Evolutionary conservation across 2,113 vertebrate species (phyloP).

Genomic region (Lamprotornis superbus): DNA sequence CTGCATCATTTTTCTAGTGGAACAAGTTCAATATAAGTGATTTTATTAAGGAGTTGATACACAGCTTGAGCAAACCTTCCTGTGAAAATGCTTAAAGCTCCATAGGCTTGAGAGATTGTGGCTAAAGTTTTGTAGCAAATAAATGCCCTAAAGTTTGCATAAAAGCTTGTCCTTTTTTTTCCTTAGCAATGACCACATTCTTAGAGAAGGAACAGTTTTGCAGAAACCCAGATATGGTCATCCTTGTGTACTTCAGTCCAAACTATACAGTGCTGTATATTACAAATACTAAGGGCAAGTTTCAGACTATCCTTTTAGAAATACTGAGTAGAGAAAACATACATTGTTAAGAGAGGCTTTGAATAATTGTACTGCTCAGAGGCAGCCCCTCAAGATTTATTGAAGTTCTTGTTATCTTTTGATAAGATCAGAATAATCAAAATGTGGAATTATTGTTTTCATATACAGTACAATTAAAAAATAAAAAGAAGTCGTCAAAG

Average conservation of each 20-base stretch:
- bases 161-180: neutral
- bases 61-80: neutral
- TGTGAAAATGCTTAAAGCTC: neutral
- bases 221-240: neutral
- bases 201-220: neutral
- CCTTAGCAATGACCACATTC: neutral
- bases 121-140: neutral
- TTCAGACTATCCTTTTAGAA: neutral
- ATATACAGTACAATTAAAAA: neutral
- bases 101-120: neutral
- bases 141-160: neutral
- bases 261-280: neutral
- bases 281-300: neutral
- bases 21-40: neutral
- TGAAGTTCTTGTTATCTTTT: neutral
- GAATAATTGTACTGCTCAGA: neutral
- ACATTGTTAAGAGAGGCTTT: neutral
- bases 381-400: neutral
- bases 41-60: neutral
- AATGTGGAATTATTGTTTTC: neutral
- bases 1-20: neutral
- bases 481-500: neutral
- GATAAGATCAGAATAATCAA: neutral
- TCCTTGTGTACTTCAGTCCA: neutral
- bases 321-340: neutral